Base-by-base conservation (phyloP, 2,113 vertebrate species). In the Peromyscus leucopus region DNA sequence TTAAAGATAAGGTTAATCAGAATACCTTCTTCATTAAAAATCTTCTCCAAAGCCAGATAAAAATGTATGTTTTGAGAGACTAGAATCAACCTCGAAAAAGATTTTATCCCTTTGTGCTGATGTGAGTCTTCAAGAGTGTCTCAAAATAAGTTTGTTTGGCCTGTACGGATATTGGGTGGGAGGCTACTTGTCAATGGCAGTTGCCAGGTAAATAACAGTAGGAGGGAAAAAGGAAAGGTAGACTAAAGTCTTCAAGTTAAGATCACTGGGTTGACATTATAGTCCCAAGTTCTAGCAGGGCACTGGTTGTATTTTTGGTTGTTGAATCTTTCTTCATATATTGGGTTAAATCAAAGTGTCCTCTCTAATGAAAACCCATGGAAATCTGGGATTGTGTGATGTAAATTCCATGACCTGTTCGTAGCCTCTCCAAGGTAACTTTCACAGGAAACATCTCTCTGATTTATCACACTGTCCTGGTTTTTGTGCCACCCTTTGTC, bases 1-100 rank as follows among this genome's bases (percentile, higher is more conserved):
- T 96, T 84, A 74, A 72, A 82, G 93, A 88, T 79, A 95, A 88
- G 16, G 74, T 96, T 95, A 95, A 95, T 97, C 83, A 94, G 63
- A 93, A 75, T 91, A 48, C 69, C 33, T 69, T 79, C 89, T 42
- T 67, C 69, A 48, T 90, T 87, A 93, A 92, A 96, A 96, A 63
- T 92, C 76, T 48, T 15, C 61, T 92, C 65, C 13, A 51, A 39
- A 55, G 59, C 5, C 79, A 83, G 92, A 84, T 95, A 85, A 90
- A 96, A 97, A 90, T 89, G 55, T 89, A 26, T n/a, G 1, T 28
- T 78, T 59, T 39, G 15, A 94, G 31, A 42, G 78, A 69, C 22
- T 36, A 85, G 42, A 90, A 96, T 36, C 0, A 28, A 86, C 21
- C 74, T 97, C 42, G 91, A 88, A 93, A 86, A 79, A 31, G 33